Evolutionary conservation across 2,888 invertebrate genomes (phyloP), one percentile per base, ranked within the genome.

Genomic region (Dioctria rufipes): DNA sequence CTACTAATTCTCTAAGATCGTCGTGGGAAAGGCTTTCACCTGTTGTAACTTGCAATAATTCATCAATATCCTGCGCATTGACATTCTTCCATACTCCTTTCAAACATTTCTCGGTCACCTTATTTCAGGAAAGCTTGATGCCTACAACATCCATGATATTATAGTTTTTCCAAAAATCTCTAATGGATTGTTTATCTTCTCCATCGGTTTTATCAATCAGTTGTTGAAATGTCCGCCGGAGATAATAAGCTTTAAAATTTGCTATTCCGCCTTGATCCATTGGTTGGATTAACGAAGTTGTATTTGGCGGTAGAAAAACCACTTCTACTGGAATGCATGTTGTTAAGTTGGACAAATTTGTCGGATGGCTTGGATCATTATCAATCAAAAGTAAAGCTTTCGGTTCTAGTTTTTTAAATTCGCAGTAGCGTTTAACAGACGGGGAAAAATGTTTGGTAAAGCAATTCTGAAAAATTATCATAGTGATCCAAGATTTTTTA

Each of bases 241-340:
- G 25, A 25, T 58, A 5, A 58, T 63, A 63, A 37, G 63, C 25
- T 39, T 63, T 63, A 63, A 3, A 37, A 2, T 63, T 3, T 60
- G 60, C 8, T 8, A 60, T 60, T 11, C 2, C 60, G 5, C 60
- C 60, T 60, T 60, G 60, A 60, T 60, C 60, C 60, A 60, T 60
- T 39, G 63, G 49, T 80, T 71, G 81, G 80, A 80, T 58, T n/a
- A 60, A 11, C 11, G 73, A 40, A 63, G 42, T 75, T 25, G 75
- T 75, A 73, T 83, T 83, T 9, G 82, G 61, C 4, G 83, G 83
- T 46, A 83, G 80, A 71, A 81, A 81, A 60, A 82, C 71, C 8
- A 78, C 66, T 63, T 80, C 37, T 37, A 71, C 39, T 25, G 49
- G 42, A 58, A 58, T n/a, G n/a, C 58, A 58, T 63, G 13, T 80